Evolutionary conservation across 2,113 vertebrate genomes (phyloP), one percentile per base, ranked within the genome.

Genomic region (Gila orcuttii): DNA sequence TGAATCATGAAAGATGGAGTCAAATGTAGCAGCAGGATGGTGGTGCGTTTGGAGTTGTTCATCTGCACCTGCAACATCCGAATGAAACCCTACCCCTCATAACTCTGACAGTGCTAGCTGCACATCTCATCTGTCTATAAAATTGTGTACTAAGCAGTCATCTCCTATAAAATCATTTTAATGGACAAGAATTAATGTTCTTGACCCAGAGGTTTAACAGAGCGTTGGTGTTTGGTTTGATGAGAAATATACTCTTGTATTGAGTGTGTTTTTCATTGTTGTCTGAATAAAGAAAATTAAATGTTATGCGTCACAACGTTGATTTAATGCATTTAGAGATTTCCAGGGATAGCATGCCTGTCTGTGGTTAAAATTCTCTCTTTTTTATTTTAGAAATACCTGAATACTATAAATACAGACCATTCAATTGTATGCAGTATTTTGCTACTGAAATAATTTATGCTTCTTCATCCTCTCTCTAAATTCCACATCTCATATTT

Each of bases 401-500:
- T 91, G 90, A 92, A 86, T 88, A 87, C 77, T 91, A 89, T 93
- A 92, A 91, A 93, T 93, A 88, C 47, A 90, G 92, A 90, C 89
- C 91, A 89, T 93, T 92, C 91, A 90, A 93, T 92, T 87, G 91
- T 90, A 93, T 90, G 92, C 91, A 92, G 84, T 91, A 85, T 90
- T 92, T 93, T 93, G 88, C 74, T 31, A 86, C 89, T 91, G 80
- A 90, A 86, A 91, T 92, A 68, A 91, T 92, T 92, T 88, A 83
- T 82, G 47, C 79, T 88, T 75, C 88, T 79, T 42, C 31, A 23
- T 42, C 69, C 80, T 11, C 69, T 85, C 52, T 83, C 79, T 87
- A 82, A 86, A 79, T 88, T 74, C 50, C 71, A 74, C 78, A 80
- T 39, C 75, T 66, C 6, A n/a, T n/a, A 9, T 33, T 17, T 74